Conservation (phyloP, 2,888 invertebrate genomes). For the Drosophila flavopinicola region DNA sequence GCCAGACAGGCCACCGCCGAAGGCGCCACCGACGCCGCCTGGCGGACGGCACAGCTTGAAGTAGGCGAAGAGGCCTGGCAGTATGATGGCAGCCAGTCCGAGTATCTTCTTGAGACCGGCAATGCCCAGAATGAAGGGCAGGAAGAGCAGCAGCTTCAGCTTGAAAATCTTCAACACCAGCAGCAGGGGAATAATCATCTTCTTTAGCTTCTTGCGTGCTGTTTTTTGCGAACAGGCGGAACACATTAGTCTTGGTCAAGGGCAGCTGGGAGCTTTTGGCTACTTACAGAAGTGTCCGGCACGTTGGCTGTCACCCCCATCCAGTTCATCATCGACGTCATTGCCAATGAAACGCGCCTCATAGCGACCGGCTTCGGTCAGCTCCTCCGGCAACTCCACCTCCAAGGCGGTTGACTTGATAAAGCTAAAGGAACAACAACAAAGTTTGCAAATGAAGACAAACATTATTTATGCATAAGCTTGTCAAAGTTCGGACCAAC, state of each 20-base stretch:
- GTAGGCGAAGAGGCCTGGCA: slow-evolving; percentile 93
- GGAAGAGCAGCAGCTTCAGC: slow-evolving; percentile 91
- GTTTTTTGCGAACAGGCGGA: slow-evolving; percentile 31
- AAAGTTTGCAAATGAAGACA: slow-evolving; percentile 39
- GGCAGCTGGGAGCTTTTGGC: no score
- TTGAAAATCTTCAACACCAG: slow-evolving; percentile 93
- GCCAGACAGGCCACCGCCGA: slow-evolving; percentile 82
- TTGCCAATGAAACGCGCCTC: slow-evolving; percentile 93
- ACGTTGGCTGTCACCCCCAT: slow-evolving; percentile 92
- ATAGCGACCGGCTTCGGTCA: slow-evolving; percentile 90
- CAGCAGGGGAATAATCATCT: slow-evolving; percentile 92
- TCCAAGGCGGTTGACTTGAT: slow-evolving; percentile 91
- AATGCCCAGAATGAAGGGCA: slow-evolving; percentile 92
- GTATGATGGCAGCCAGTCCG: slow-evolving; percentile 90
- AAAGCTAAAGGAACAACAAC: slow-evolving; percentile 86
- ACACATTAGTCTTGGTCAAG: slow-evolving; percentile 29
- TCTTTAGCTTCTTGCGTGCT: slow-evolving; percentile 93
- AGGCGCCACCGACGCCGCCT: slow-evolving; percentile 85
- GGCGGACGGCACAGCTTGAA: slow-evolving; percentile 93
- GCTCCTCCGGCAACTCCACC: slow-evolving; percentile 89
- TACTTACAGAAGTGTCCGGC: slow-evolving; percentile 90
- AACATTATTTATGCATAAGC: slow-evolving; percentile 54
- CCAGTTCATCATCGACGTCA: slow-evolving; percentile 93
- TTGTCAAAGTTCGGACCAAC: slow-evolving; percentile 6
- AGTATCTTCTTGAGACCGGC: slow-evolving; percentile 94